Evolutionary conservation across 2,888 invertebrate genomes (phyloP).

Genomic region (Polyommatus icarus): DNA sequence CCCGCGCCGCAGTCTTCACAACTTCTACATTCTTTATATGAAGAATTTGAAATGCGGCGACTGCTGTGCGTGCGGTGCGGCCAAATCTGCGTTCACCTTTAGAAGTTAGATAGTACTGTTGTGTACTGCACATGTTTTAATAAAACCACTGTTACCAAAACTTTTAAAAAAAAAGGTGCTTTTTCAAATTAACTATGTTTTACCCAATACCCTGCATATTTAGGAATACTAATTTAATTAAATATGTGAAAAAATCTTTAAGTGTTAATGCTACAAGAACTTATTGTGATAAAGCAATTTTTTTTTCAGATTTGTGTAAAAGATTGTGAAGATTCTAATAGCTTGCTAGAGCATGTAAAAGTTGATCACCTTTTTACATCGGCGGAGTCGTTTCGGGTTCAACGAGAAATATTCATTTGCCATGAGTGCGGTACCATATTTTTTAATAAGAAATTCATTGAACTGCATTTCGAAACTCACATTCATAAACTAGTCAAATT

Average conservation of each 20-base stretch:
- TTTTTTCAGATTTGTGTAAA: conserved; percentile 57
- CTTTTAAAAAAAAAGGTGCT: no score
- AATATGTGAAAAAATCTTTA: not conserved
- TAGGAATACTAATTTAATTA: not conserved
- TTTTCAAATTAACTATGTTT: no score
- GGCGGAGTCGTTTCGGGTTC: conserved; percentile 47
- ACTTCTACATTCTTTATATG: no score
- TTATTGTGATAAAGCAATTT: not conserved
- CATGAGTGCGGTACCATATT: conserved; percentile 53
- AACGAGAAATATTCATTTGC: conserved; percentile 58
- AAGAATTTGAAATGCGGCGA: no score
- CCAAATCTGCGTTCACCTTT: no score
- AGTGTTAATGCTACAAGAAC: no score
- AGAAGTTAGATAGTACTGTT: no score
- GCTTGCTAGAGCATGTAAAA: conserved; percentile 51
- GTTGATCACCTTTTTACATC: conserved; percentile 52
- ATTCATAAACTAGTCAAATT: not conserved
- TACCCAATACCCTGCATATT: not conserved
- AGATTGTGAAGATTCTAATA: conserved; percentile 34
- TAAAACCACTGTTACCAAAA: no score
- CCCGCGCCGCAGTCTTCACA: no score
- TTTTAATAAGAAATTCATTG: conserved; percentile 57
- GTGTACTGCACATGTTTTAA: no score
- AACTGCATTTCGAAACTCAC: conserved; percentile 45
- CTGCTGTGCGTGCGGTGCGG: no score